Evolutionary conservation across 1,140 invertebrate species (phyloP), one percentile per base, ranked within the genome.

Genomic region (Atta colombica): DNA sequence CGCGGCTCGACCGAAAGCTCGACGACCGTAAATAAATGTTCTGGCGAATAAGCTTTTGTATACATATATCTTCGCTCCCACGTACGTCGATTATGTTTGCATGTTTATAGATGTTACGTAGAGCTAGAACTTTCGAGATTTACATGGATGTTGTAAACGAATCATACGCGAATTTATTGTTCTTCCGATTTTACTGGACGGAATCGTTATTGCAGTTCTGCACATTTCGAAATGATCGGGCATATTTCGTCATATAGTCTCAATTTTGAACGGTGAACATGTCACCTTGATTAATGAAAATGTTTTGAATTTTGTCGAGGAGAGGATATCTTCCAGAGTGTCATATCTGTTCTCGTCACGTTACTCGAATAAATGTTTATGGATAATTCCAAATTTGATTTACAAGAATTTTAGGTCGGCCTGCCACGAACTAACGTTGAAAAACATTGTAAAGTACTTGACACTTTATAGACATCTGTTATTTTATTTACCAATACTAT

Each of bases 1-100:
- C 49, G 14, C n/a, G 61, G 61, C 49, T 25, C 49, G 8, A 7
- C 51, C 21, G 65, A 53, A 75, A 75, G 72, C 49, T 53, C 71
- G 66, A 71, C 53, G 85, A 60, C 63, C 69, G 63, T 86, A 86
- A 86, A 86, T 86, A 80, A 86, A 86, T 80, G 69, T 86, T 86
- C 65, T 77, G 65, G 39, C 65, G 77, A 81, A 78, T 53, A 85
- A 78, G 82, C 82, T 78, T 85, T 85, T 85, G 82, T 85, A 60
- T 71, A 12, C 21, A 14, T 28, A 55, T n/a, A 55, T 2, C 14
- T n/a, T n/a, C 53, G n/a, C 2, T 58, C 28, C 14, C 21, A n/a
- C 51, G 65, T 71, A 28, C 53, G 78, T 14, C 16, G 78, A 31
- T 66, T 25, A 39, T 18, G 65, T 68, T 45, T 25, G 21, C 35